Conservation (phyloP, 1,140 invertebrate genomes). For the Macrocentrus cingulum region DNA sequence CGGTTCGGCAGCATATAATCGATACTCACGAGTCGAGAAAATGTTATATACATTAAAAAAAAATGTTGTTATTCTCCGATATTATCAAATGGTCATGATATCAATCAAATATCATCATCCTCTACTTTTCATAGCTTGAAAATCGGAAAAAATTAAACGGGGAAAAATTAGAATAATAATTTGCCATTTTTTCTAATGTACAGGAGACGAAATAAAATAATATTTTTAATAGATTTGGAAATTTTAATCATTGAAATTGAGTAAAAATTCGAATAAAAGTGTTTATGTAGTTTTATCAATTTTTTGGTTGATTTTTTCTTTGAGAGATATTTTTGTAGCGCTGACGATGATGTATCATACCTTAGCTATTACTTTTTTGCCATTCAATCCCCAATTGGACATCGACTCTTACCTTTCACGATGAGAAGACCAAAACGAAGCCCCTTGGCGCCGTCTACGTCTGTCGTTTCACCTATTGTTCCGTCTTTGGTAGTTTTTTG, state of each 20-base stretch:
- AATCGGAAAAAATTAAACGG: no score
- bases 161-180: no score
- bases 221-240: no score
- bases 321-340: not conserved
- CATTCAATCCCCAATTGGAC: slow-evolving; percentile 12
- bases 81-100: not conserved
- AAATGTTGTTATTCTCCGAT: no score
- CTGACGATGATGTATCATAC: not conserved
- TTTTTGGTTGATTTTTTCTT: not conserved
- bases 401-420: slow-evolving; percentile 1
- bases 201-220: no score
- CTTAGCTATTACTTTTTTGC: not conserved
- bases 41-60: not conserved
- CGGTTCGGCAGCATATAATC: not conserved
- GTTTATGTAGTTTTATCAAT: no score
- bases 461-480: slow-evolving; percentile 25
- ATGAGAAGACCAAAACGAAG: slow-evolving; percentile 13
- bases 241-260: no score
- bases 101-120: no score
- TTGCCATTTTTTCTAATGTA: no score
- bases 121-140: no score
- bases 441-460: slow-evolving; percentile 35
- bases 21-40: not conserved
- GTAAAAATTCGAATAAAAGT: no score
- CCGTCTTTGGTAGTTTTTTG: slow-evolving; percentile 23